These are phyloP conservation scores for Calvadosia cruxmelitensis DNA, from an alignment of 30 jellyfish, hydroid and myxozoan species.

Conservation along the genomic window DNA sequence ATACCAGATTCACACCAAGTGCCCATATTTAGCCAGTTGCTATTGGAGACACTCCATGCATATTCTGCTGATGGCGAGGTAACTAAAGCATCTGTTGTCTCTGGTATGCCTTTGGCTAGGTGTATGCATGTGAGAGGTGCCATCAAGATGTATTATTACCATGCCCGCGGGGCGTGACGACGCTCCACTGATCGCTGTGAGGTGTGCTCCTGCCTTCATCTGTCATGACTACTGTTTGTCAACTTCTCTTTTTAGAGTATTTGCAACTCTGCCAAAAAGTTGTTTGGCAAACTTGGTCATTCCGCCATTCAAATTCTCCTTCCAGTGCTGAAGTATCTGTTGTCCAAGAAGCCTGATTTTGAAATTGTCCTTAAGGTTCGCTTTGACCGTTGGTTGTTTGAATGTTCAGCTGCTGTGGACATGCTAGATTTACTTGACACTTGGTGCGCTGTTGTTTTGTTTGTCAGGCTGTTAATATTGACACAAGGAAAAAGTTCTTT, in stretches of 20 bases:
- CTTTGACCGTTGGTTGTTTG: no score
- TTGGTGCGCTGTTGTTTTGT: no score
- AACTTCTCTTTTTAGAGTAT: conserved; percentile 37
- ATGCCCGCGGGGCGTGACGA: not conserved
- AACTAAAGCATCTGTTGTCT: no score
- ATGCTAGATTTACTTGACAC: no score
- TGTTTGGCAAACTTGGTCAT: conserved; percentile 55
- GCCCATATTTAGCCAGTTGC: conserved; percentile 82
- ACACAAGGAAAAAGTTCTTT: conserved; percentile 77
- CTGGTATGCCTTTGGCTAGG: not conserved
- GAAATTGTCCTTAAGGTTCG: conserved; percentile 61
- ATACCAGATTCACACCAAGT: conserved; percentile 86
- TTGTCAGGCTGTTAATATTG: conserved; percentile 57
- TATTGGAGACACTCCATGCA: conserved; percentile 39
- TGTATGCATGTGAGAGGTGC: not conserved
- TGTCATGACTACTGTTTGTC: no score
- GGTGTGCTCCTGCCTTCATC: not conserved
- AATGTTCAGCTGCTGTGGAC: no score
- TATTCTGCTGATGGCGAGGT: conserved; percentile 77
- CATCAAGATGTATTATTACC: not conserved
- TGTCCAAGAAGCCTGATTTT: conserved; percentile 67
- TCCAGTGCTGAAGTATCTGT: conserved; percentile 71
- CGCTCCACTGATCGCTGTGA: not conserved
- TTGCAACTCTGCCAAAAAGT: conserved; percentile 53
- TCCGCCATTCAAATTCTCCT: conserved; percentile 66